Percentiles rank a stretch among this genome's conserved stretches.
Evolutionary conservation across 2,888 invertebrate species (phyloP).

Genomic region (Dorcus parallelipipedus): DNA sequence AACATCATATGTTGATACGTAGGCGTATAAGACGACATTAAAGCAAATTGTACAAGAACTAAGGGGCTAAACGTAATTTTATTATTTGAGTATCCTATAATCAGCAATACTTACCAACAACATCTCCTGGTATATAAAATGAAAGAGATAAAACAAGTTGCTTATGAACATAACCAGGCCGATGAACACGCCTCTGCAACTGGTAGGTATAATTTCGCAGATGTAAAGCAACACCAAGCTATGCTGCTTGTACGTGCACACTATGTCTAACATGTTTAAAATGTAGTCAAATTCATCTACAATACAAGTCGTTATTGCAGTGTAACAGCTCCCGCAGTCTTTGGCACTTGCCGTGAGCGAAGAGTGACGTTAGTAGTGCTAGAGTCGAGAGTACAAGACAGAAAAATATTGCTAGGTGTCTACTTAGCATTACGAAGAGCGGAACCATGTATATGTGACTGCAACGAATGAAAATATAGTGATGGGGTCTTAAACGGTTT

Average conservation of each 20-base stretch:
- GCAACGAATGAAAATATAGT: not conserved
- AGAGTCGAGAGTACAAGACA: not conserved
- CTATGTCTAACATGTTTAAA: not conserved
- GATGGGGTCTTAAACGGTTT: not conserved
- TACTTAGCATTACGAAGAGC: constrained; percentile 6
- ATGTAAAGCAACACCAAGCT: constrained; percentile 5
- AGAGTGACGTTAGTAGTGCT: not conserved
- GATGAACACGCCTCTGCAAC: not conserved
- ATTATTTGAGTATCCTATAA: not conserved
- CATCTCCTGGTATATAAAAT: not conserved
- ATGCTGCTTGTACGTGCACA: not conserved
- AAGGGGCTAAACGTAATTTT: not conserved
- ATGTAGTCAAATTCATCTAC: not conserved
- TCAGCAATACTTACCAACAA: not conserved
- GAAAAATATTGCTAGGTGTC: constrained; percentile 6
- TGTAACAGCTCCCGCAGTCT: not conserved
- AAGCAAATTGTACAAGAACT: too few relatives aligned
- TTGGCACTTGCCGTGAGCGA: not conserved
- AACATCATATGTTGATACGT: too few relatives aligned
- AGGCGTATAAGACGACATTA: too few relatives aligned
- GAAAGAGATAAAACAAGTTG: not conserved
- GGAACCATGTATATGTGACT: constrained; percentile 7
- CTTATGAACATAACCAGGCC: not conserved
- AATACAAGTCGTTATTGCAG: not conserved
- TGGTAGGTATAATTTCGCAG: constrained; percentile 6